A percentile compares a stretch with the other conserved stretches of the same genome.
These are phyloP conservation scores for Bombyx mori DNA, from an alignment of 1,140 invertebrate genomes.

Conservation along the genomic window DNA sequence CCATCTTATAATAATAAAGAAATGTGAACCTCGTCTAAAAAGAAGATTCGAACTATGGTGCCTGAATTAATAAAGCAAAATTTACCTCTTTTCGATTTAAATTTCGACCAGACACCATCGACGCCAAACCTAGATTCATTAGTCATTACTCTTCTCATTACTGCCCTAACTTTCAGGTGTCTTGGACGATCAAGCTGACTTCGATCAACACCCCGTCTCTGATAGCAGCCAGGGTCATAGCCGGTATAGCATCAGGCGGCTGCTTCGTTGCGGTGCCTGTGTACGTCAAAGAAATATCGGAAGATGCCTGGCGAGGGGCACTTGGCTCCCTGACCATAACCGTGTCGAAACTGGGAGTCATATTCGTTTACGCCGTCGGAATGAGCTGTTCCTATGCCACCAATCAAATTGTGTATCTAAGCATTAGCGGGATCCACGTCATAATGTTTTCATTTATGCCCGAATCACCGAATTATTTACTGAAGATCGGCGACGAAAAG, in stretches of 20 bases:
- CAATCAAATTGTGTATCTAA: conserved; percentile 28
- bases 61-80: too few relatives aligned
- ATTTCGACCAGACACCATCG: too few relatives aligned
- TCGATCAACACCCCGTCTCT: conserved; percentile 13
- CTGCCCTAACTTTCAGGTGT: conserved; percentile 22
- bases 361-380: conserved; percentile 31
- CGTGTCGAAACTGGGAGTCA: conserved; percentile 32
- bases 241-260: conserved; percentile 58
- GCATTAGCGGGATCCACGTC: conserved; percentile 16
- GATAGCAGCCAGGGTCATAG: conserved; percentile 50
- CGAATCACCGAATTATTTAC: conserved; percentile 30
- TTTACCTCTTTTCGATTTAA: too few relatives aligned
- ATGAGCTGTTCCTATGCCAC: conserved; percentile 18
- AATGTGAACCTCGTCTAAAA: too few relatives aligned
- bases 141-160: background rate
- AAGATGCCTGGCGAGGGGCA: conserved; percentile 46
- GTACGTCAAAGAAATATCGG: conserved; percentile 69
- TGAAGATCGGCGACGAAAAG: conserved; percentile 20
- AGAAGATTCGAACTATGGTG: too few relatives aligned
- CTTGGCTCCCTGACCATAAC: conserved; percentile 38
- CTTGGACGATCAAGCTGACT: conserved; percentile 30
- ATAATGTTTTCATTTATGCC: conserved; percentile 30
- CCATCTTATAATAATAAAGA: too few relatives aligned
- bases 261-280: conserved; percentile 66
- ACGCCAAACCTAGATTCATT: background rate